These are phyloP conservation scores for Pterocles burchelli DNA, from an alignment of 2,113 vertebrate genomes.

Conservation along the genomic window DNA sequence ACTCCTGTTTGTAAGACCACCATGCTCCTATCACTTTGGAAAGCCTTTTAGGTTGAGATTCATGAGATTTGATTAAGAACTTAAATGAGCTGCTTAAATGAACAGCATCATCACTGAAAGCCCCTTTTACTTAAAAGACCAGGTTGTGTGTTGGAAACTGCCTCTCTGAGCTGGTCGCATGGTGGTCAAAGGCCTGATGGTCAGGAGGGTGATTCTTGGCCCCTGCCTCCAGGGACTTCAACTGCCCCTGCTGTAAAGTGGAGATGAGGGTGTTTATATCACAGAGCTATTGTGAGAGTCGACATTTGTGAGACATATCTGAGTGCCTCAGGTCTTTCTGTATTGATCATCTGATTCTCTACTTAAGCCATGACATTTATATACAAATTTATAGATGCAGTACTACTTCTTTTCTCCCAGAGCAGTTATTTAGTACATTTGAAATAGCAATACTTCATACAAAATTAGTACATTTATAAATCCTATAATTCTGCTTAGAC, in stretches of 20 bases:
- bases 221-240: neutral
- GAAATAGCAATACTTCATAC: neutral
- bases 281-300: neutral
- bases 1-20: neutral
- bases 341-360: constrained; percentile 7
- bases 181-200: neutral
- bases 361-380: neutral
- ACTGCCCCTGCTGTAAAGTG: neutral
- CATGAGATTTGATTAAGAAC: neutral
- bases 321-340: neutral
- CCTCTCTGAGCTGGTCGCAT: neutral
- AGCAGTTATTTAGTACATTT: neutral
- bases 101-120: neutral
- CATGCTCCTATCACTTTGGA: neutral
- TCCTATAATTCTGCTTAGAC: neutral
- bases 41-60: neutral
- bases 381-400: neutral
- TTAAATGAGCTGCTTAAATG: neutral
- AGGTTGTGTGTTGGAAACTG: neutral
- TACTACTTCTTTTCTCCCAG: neutral
- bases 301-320: neutral
- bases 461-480: neutral
- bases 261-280: neutral
- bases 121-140: neutral
- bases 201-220: neutral